These are phyloP conservation scores for Itoplectis maculator DNA, from an alignment of 2,888 invertebrate genomes.

Conservation along the genomic window DNA sequence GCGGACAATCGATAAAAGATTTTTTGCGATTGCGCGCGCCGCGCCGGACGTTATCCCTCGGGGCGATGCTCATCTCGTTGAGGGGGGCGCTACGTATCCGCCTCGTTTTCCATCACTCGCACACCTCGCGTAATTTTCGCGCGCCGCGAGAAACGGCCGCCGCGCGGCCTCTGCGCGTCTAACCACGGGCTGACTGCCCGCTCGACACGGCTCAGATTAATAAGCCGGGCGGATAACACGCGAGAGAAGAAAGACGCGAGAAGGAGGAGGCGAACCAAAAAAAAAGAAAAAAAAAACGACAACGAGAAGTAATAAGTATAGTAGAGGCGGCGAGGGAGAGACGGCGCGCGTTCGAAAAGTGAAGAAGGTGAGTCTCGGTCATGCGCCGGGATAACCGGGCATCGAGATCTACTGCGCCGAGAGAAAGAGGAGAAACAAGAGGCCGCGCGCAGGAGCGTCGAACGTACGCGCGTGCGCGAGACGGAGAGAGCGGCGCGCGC, in stretches of 20 bases:
- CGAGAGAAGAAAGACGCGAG: conserved; percentile 36
- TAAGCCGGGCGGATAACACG: conserved; percentile 62
- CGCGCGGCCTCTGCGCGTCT: conserved; percentile 42
- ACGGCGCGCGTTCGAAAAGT: conserved; percentile 56
- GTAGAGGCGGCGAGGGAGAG: conserved; percentile 42
- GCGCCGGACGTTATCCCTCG: conserved; percentile 10
- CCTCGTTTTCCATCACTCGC: conserved; percentile 64
- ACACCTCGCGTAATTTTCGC: conserved; percentile 63
- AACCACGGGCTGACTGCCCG: conserved; percentile 59
- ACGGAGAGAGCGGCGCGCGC: conserved; percentile 46
- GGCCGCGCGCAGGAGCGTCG: no score
- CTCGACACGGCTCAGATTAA: conserved; percentile 69
- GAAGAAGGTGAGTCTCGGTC: conserved; percentile 45
- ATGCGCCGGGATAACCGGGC: conserved; percentile 48
- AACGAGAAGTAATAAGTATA: conserved; percentile 60
- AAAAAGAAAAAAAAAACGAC: conserved; percentile 50
- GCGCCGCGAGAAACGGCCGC: conserved; percentile 66
- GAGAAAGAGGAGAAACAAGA: conserved; percentile 31
- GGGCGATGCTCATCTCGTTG: conserved; percentile 49
- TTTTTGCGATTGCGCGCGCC: conserved; percentile 4
- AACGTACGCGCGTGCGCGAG: no score
- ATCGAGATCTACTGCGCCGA: conserved; percentile 45
- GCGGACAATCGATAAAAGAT: neutral
- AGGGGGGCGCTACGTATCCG: conserved; percentile 28
- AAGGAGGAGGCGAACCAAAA: conserved; percentile 40